Evolutionary conservation across 2,797 vertebrate genomes (phyloP), one percentile per base, ranked within the genome.

Genomic region (Cryptoblepharus egeriae): DNA sequence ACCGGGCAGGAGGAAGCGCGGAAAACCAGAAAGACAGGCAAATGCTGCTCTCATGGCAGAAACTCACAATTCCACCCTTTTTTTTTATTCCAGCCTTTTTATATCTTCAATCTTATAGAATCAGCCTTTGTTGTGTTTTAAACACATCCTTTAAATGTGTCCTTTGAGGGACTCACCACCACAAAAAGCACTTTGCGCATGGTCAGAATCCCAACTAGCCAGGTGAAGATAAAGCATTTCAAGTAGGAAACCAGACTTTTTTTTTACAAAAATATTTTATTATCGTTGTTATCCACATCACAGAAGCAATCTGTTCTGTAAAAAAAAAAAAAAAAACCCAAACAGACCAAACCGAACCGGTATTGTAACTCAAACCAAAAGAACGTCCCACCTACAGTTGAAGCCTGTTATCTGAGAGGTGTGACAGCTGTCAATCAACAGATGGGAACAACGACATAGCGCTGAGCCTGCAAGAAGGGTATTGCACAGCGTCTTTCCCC

Each of bases 241-340:
- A 58, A 12, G 32, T 42, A 20, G 7, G 13, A 11, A 13, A 1
- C 11, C 3, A 4, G 10, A 35, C 12, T 71, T 13, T 28, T 58
- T 67, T 37, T 91, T 87, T 94, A 92, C 0, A 3, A 93, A 94
- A 94, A 93, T 93, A 93, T 39, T 93, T 94, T 18, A 26, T 7
- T 11, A 39, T 72, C 4, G 1, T 72, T 1, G 1, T 57, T 49
- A 15, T 81, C 70, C 61, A 81, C 61, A 30, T 81, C 32, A 42
- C 71, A 75, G 71, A 81, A 79, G 8, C 69, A 80, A 80, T 79
- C 84, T 84, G 71, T 55, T 69, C 85, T 82, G 86, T 81, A 75
- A 81, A 83, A 86, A 8, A 16, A 7, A 35, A 80, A 75, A 81
- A 83, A 86, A 8, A 16, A 7, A 35, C 16, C 45, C 18, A 12